Percentiles rank a stretch among this genome's conserved stretches.
phyloP scores from a whole-genome alignment of 2,888 invertebrate genomes.

The Antheraea yamamai region DNA sequence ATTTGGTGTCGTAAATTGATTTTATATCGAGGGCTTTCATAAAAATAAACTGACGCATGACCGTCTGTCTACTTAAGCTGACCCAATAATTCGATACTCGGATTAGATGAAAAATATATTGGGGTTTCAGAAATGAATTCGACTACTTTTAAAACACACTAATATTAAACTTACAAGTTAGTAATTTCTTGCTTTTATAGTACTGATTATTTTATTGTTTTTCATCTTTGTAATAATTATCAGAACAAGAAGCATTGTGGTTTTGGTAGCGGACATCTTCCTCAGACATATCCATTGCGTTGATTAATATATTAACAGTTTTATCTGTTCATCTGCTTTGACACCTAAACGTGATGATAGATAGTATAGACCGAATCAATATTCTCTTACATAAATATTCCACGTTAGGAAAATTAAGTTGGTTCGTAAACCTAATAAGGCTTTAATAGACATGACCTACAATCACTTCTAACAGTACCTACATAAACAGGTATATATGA shows the following conservation, averaged over 20 bases:
- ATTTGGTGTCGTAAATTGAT: neutral
- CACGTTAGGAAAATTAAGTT: neutral
- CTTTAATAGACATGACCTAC: conserved; percentile 7
- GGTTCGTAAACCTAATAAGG: neutral
- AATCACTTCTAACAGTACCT: conserved; percentile 1
- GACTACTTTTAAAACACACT: neutral
- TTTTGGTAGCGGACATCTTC: neutral
- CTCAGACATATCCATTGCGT: neutral
- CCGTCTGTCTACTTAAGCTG: neutral
- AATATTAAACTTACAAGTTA: too few species aligned
- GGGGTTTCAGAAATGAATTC: neutral
- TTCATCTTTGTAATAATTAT: neutral
- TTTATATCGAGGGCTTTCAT: neutral
- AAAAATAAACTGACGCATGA: neutral
- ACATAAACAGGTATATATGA: neutral
- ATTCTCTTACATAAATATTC: neutral
- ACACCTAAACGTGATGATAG: conserved; percentile 1
- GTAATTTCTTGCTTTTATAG: too few species aligned
- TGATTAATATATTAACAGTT: neutral
- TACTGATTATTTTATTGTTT: neutral
- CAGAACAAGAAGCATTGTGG: neutral
- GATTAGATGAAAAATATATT: neutral
- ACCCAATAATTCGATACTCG: neutral
- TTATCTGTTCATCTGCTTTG: neutral
- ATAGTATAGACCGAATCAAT: neutral